These are phyloP conservation scores for Fistularia commersonii DNA, from an alignment of 2,797 vertebrate species.

Conservation along the genomic window DNA sequence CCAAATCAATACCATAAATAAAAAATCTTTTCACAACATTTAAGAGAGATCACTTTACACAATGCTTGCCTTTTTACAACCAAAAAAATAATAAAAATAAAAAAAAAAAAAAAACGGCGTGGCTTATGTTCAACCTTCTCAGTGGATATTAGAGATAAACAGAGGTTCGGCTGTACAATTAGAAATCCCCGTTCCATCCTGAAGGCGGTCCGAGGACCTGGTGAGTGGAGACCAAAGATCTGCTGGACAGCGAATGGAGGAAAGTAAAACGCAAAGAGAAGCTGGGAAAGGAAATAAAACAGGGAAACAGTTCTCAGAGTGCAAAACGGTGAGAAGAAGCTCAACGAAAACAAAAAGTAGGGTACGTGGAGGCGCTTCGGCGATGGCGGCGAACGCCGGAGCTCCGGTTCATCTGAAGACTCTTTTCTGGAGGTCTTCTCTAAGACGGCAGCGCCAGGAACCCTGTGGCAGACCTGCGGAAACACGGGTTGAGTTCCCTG, in stretches of 20 bases:
- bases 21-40: slow-evolving; percentile 51
- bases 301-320: slow-evolving; percentile 51
- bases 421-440: slow-evolving; percentile 15
- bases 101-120: slow-evolving; percentile 46
- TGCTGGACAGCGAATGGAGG: slow-evolving; percentile 42
- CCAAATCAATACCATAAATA: slow-evolving; percentile 64
- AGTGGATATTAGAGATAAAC: slow-evolving; percentile 37
- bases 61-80: slow-evolving; percentile 49
- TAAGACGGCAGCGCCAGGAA: slow-evolving; percentile 72
- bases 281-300: slow-evolving; percentile 49
- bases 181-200: slow-evolving; percentile 58
- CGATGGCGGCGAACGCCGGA: neutral
- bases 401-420: slow-evolving; percentile 24
- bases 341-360: neutral
- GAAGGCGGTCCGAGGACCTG: slow-evolving; percentile 22
- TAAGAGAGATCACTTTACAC: slow-evolving; percentile 52
- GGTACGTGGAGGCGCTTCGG: slow-evolving; percentile 12
- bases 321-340: slow-evolving; percentile 50
- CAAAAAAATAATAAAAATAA: slow-evolving; percentile 54
- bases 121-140: slow-evolving; percentile 24
- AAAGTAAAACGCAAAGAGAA: slow-evolving; percentile 44
- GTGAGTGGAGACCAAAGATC: slow-evolving; percentile 4
- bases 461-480: slow-evolving; percentile 69
- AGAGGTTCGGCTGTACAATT: slow-evolving; percentile 49
- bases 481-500: too few relatives aligned